Conservation (phyloP, 2,797 vertebrate species). For the Chaunax sp. region DNA sequence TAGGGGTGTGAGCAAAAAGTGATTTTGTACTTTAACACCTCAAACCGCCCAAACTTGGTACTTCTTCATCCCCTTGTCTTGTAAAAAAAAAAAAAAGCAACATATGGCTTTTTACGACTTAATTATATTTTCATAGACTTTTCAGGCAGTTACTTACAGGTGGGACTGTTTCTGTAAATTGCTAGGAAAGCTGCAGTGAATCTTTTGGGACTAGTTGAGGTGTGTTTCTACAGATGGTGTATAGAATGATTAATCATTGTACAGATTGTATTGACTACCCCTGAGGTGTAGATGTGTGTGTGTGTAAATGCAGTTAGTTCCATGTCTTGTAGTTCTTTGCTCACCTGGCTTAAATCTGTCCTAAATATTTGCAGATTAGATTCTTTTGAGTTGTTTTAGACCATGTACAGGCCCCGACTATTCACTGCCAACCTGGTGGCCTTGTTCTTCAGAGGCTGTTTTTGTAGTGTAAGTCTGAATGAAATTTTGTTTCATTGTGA, state of each 20-base stretch:
- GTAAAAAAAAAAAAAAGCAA: conserved; percentile 42
- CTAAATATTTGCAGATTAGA: conserved; percentile 10
- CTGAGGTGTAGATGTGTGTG: conserved; percentile 22
- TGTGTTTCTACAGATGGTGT: conserved; percentile 50
- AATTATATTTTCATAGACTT: conserved; percentile 41
- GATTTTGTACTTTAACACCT: conserved; percentile 28
- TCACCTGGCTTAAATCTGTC: conserved; percentile 25
- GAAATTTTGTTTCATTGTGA: conserved; percentile 50
- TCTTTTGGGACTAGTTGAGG: conserved; percentile 31
- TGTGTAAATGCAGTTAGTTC: conserved; percentile 12
- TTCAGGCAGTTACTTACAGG: conserved; percentile 23
- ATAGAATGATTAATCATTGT: conserved; percentile 50
- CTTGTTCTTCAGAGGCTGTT: conserved; percentile 27
- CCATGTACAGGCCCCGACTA: conserved; percentile 32
- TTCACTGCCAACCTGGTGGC: conserved; percentile 19
- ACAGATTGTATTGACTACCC: conserved; percentile 51
- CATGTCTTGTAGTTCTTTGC: conserved; percentile 11
- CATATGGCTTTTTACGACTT: conserved; percentile 24
- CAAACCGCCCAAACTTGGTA: conserved; percentile 68
- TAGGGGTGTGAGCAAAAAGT: conserved; percentile 1
- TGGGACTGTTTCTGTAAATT: conserved; percentile 46
- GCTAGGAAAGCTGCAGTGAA: conserved; percentile 32
- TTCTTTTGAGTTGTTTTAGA: conserved; percentile 33
- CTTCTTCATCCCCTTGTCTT: conserved; percentile 46
- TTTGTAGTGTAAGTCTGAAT: conserved; percentile 74